A percentile compares a stretch with the other conserved stretches of the same genome.
Conservation (phyloP, 2,113 vertebrate species). For the Glaucidium brasilianum region DNA sequence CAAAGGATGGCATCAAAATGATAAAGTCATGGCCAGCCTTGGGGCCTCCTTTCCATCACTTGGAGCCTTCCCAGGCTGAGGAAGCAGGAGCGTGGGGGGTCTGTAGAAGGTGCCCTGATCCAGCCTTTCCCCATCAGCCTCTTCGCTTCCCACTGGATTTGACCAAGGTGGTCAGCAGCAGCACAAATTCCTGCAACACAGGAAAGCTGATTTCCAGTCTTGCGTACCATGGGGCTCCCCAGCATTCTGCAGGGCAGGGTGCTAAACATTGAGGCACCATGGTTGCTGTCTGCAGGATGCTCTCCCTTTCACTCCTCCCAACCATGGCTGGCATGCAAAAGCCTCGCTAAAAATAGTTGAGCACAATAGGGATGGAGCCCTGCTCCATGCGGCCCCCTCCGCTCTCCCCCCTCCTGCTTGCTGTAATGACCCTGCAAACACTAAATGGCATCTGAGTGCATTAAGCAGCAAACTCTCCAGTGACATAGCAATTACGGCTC, state of each 20-base stretch:
- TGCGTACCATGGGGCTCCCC: neutral
- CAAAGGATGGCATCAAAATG: neutral
- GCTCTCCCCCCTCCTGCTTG: slow-evolving; percentile 36
- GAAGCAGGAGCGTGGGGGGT: neutral
- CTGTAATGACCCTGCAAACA: slow-evolving; percentile 80
- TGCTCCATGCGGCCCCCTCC: neutral
- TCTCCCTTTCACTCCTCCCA: neutral
- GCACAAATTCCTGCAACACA: neutral
- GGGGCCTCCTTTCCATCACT: neutral
- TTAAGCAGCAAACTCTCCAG: slow-evolving; percentile 81
- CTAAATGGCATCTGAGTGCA: slow-evolving; percentile 81
- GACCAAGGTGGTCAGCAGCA: rapidly evolving
- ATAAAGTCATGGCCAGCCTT: neutral
- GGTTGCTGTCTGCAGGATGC: neutral
- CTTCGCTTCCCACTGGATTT: neutral
- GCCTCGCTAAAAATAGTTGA: slow-evolving; percentile 25
- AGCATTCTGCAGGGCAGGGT: neutral
- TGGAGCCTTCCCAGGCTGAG: neutral
- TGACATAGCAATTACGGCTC: slow-evolving; percentile 93
- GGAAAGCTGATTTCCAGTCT: neutral
- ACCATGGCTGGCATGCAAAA: neutral
- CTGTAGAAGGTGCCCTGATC: neutral
- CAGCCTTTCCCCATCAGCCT: neutral
- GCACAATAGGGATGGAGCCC: slow-evolving; percentile 23
- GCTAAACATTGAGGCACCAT: neutral